These are phyloP conservation scores for Echinops telfairi DNA, from an alignment of 2,113 vertebrate species.

Conservation along the genomic window DNA sequence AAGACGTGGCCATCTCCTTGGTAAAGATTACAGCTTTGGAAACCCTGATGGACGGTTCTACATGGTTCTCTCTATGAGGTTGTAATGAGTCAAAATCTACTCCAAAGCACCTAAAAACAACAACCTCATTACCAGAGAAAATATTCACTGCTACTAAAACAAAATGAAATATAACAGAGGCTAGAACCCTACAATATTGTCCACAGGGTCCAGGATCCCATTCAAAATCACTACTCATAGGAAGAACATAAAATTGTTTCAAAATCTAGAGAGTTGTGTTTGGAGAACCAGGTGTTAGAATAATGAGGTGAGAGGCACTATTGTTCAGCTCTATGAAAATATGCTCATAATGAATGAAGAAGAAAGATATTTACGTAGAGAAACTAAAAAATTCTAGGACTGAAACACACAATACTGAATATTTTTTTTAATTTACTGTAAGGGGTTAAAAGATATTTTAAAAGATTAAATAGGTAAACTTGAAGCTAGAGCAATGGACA, in stretches of 20 bases:
- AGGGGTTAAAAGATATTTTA: too few species aligned
- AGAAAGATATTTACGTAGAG: too few species aligned
- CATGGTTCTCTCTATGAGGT: not conserved
- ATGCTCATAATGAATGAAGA: too few species aligned
- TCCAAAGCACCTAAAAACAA: not conserved
- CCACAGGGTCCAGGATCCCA: not conserved
- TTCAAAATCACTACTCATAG: not conserved
- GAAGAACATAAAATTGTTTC: too few species aligned
- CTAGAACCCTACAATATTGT: not conserved
- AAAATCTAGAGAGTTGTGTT: not conserved
- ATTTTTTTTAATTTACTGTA: too few species aligned
- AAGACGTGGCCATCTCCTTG: not conserved
- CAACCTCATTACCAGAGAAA: not conserved
- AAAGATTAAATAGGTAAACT: too few species aligned
- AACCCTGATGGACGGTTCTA: not conserved
- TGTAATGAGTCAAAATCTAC: not conserved
- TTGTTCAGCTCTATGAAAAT: too few species aligned
- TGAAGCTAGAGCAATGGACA: too few species aligned
- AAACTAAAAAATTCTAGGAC: too few species aligned
- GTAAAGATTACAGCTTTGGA: not conserved
- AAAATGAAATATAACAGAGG: slow-evolving; percentile 10
- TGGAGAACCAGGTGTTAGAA: not conserved
- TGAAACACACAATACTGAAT: too few species aligned
- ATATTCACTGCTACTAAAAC: not conserved
- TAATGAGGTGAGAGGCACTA: too few species aligned